phyloP scores from a whole-genome alignment of 2,888 invertebrate genomes.

The Dryobota labecula region DNA sequence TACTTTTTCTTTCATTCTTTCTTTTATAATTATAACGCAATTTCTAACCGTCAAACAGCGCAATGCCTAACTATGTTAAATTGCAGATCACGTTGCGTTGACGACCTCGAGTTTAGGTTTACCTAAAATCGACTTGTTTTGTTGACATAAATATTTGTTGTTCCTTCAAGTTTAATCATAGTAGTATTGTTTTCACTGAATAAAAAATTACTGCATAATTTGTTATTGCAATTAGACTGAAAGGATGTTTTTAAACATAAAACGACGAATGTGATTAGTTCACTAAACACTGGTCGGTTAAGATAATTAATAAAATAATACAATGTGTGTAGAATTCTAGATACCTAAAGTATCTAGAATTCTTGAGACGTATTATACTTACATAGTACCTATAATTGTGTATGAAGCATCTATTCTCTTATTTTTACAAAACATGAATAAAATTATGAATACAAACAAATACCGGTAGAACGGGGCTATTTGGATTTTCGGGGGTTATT shows the following conservation, averaged over 20 bases:
- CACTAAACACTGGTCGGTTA: neutral
- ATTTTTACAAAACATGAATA: slow-evolving; percentile 22
- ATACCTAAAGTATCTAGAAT: slow-evolving; percentile 31
- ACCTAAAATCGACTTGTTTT: slow-evolving; percentile 75
- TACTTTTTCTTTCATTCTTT: too few relatives aligned
- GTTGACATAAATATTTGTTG: slow-evolving; percentile 68
- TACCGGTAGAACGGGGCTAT: too few relatives aligned
- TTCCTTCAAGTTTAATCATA: slow-evolving; percentile 19
- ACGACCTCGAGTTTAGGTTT: slow-evolving; percentile 77
- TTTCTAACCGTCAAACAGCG: slow-evolving; percentile 10
- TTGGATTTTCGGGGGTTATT: too few relatives aligned
- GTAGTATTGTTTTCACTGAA: slow-evolving; percentile 6
- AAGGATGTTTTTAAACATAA: neutral
- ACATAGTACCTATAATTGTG: neutral
- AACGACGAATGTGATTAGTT: slow-evolving; percentile 6
- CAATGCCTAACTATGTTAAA: slow-evolving; percentile 57
- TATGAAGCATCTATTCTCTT: slow-evolving; percentile 35
- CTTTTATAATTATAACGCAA: neutral
- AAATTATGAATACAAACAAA: slow-evolving; percentile 25
- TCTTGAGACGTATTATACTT: neutral
- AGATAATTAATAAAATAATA: slow-evolving; percentile 8
- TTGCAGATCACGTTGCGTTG: slow-evolving; percentile 69
- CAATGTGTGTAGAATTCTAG: too few relatives aligned
- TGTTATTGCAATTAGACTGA: slow-evolving; percentile 1
- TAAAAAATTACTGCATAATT: slow-evolving; percentile 23